phyloP scores from a whole-genome alignment of 2,113 vertebrate species.

The Gulo gulo region DNA sequence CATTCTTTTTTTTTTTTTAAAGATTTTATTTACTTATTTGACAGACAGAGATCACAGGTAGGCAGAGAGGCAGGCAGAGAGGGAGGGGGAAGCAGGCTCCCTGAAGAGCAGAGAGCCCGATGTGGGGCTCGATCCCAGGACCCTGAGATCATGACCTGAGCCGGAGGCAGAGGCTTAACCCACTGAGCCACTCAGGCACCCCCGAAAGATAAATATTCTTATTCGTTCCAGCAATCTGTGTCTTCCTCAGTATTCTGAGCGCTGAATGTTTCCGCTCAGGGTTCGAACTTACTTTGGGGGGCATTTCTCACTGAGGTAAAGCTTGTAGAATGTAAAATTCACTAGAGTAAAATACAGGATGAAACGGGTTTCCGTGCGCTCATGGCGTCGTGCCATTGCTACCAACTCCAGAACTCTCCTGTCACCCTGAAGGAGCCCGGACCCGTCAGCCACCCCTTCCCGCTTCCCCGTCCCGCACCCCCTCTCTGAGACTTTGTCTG shows the following conservation, averaged over 20 bases:
- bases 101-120: too few relatives aligned
- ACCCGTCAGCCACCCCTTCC: neutral
- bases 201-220: neutral
- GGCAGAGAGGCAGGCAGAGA: too few relatives aligned
- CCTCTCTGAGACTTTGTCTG: neutral
- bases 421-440: fast-evolving
- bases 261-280: neutral
- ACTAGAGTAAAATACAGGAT: too few relatives aligned
- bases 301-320: neutral
- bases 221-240: neutral
- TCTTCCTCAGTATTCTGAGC: neutral
- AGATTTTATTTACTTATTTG: too few relatives aligned
- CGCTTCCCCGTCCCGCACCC: fast-evolving
- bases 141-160: too few relatives aligned
- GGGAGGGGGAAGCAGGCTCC: too few relatives aligned
- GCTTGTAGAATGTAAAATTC: neutral
- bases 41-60: too few relatives aligned
- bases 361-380: neutral
- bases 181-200: too few relatives aligned
- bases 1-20: neutral
- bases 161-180: too few relatives aligned
- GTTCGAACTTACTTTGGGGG: neutral
- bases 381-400: fast-evolving
- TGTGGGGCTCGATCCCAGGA: too few relatives aligned
- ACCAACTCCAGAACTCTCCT: fast-evolving